Evolutionary conservation across 1,140 invertebrate species (phyloP).

Genomic region (Caenorhabditis inopinata): DNA sequence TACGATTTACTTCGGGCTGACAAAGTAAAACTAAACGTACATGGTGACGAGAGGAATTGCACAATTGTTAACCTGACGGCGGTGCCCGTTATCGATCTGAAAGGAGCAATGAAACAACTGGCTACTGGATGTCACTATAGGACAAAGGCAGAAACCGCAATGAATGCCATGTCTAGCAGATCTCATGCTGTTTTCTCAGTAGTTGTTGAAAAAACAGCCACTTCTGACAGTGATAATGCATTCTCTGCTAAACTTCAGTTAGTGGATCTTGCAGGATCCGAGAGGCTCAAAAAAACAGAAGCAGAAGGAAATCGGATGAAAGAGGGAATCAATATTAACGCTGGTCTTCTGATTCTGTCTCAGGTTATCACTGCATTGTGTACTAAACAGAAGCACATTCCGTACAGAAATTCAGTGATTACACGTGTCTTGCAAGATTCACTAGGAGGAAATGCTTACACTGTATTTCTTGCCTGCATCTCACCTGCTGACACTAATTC

Average conservation of each 20-base stretch:
- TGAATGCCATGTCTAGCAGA: conserved; percentile 85
- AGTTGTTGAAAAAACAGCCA: conserved; percentile 72
- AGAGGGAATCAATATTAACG: conserved; percentile 90
- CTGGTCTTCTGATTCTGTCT: conserved; percentile 68
- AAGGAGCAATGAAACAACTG: conserved; percentile 76
- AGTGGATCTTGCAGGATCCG: conserved; percentile 89
- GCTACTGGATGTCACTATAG: conserved; percentile 77
- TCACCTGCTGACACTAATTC: conserved; percentile 85
- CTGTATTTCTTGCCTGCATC: conserved; percentile 88
- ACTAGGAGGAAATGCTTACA: conserved; percentile 86
- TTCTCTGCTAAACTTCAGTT: conserved; percentile 77
- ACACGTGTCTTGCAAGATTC: conserved; percentile 88
- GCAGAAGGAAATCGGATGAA: conserved; percentile 85
- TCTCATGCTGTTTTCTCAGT: conserved; percentile 90
- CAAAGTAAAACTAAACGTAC: conserved; percentile 2
- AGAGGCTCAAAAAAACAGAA: conserved; percentile 85
- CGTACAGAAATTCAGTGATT: conserved; percentile 86
- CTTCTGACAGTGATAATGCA: conserved; percentile 59
- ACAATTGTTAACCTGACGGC: conserved; percentile 52
- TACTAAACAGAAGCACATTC: conserved; percentile 75
- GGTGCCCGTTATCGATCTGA: conserved; percentile 46
- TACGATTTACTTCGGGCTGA: conserved; percentile 37
- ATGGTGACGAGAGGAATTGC: conserved; percentile 3
- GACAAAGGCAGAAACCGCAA: conserved; percentile 85
- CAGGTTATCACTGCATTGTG: conserved; percentile 79